A percentile compares a stretch with the other conserved stretches of the same genome.
Conservation (phyloP, 2,797 vertebrate species). For the Crocodylus rhombifer region DNA sequence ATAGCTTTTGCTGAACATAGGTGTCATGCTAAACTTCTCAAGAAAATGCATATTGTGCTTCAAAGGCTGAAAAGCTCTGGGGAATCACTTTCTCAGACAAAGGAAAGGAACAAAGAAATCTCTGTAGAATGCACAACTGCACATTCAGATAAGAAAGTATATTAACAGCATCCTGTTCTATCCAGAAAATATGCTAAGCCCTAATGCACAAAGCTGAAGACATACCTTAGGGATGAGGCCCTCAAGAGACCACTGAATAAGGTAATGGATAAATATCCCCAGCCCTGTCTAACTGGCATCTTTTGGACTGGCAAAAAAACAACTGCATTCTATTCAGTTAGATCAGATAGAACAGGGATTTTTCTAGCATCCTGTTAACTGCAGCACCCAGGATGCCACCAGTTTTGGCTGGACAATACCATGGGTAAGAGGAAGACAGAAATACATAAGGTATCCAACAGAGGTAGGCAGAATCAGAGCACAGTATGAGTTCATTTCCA, state of each 20-base stretch:
- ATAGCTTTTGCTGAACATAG: no score
- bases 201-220: not conserved
- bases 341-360: not conserved
- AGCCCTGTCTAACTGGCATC: fast-evolving
- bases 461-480: no score
- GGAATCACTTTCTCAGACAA: not conserved
- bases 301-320: not conserved
- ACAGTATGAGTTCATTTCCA: no score
- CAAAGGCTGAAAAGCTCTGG: not conserved
- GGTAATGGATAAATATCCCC: not conserved
- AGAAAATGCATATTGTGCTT: no score
- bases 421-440: no score
- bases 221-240: not conserved
- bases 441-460: no score
- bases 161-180: fast-evolving
- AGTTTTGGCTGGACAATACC: not conserved
- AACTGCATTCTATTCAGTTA: not conserved
- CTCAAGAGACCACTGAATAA: fast-evolving
- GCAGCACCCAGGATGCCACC: not conserved
- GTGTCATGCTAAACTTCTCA: no score
- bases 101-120: no score
- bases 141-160: no score
- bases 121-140: not conserved
- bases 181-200: no score
- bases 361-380: not conserved